A percentile compares a stretch with the other conserved stretches of the same genome.
phyloP scores from a whole-genome alignment of 64 coral and sea anemone genomes.

The Trachythela sp. region DNA sequence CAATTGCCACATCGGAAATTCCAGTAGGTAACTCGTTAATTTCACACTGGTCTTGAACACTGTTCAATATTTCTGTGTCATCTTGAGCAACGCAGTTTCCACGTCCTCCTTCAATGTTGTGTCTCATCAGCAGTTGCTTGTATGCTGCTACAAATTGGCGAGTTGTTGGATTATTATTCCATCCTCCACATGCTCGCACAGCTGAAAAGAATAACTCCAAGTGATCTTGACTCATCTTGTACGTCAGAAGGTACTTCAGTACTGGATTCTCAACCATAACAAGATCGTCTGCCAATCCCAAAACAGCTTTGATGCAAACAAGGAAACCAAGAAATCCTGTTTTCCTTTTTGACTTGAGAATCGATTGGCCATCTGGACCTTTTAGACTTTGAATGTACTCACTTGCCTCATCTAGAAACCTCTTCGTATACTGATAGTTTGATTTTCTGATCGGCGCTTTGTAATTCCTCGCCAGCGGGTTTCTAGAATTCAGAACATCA shows the following conservation, averaged over 20 bases:
- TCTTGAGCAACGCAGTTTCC: constrained; percentile 8
- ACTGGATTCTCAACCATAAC: constrained; percentile 1
- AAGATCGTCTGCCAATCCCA: too few relatives aligned
- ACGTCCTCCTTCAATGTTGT: background rate
- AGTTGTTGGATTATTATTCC: constrained; percentile 15
- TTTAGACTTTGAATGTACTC: too few relatives aligned
- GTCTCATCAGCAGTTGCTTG: background rate
- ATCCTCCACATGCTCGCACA: background rate
- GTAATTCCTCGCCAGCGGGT: too few relatives aligned
- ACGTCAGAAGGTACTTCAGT: background rate
- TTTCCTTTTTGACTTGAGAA: too few relatives aligned
- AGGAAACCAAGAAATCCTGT: too few relatives aligned
- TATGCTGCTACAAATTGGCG: background rate
- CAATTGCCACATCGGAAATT: background rate
- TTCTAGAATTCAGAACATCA: too few relatives aligned
- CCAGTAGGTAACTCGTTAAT: background rate
- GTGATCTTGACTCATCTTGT: too few relatives aligned
- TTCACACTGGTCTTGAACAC: background rate
- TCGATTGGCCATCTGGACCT: too few relatives aligned
- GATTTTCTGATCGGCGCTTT: too few relatives aligned
- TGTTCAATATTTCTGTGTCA: background rate
- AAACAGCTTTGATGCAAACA: too few relatives aligned
- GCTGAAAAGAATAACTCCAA: background rate
- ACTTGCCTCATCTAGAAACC: too few relatives aligned
- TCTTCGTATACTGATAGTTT: too few relatives aligned